phyloP scores from a whole-genome alignment of 1,140 invertebrate genomes.

The Phymorhynchus buccinoides region DNA sequence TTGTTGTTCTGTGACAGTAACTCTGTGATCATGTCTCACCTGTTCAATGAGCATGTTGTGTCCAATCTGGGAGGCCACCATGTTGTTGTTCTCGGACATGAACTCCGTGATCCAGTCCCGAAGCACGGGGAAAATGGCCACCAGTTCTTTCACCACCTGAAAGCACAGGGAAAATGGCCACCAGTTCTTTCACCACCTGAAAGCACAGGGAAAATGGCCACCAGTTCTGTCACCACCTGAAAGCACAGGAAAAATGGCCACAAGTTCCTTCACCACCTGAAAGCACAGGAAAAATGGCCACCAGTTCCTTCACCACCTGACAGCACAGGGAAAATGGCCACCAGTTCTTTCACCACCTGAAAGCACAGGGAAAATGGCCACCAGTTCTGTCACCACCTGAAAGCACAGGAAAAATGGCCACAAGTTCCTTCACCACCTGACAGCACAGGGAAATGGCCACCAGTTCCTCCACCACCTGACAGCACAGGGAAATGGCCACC shows the following conservation, averaged over 20 bases:
- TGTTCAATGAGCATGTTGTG: conserved; percentile 72
- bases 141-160: conserved; percentile 71
- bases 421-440: too few species aligned
- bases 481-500: too few species aligned
- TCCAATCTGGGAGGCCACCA: conserved; percentile 69
- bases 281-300: conserved; percentile 70
- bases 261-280: conserved; percentile 69
- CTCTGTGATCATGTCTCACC: conserved; percentile 54
- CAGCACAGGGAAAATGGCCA: conserved; percentile 69
- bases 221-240: conserved; percentile 69
- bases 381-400: conserved; percentile 69
- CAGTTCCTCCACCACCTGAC: too few species aligned
- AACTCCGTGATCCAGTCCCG: conserved; percentile 74
- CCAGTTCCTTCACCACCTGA: conserved; percentile 71
- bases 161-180: conserved; percentile 70
- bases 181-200: conserved; percentile 69
- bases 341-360: conserved; percentile 71
- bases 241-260: conserved; percentile 70
- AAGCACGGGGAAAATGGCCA: conserved; percentile 70
- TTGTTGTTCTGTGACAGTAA: too few species aligned
- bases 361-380: conserved; percentile 69
- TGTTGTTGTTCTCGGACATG: conserved; percentile 68
- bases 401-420: neutral
- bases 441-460: too few species aligned
- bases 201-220: conserved; percentile 70